phyloP scores from a whole-genome alignment of 2,113 vertebrate genomes.

The Chlamydotis undulata region DNA sequence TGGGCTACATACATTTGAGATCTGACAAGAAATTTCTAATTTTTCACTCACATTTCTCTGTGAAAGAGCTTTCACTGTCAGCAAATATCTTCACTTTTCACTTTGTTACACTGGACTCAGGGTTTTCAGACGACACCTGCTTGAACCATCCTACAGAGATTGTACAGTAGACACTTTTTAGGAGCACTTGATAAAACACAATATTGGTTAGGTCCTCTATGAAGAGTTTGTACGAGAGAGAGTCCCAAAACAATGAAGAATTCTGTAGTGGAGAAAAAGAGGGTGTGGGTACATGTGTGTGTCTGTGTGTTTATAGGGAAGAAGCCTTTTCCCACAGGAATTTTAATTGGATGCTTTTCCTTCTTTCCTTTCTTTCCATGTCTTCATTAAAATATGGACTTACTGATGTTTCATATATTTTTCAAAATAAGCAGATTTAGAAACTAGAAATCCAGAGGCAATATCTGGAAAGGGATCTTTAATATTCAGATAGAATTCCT shows the following conservation, averaged over 20 bases:
- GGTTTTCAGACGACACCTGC: background rate
- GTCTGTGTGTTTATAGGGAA: background rate
- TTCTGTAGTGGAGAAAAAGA: background rate
- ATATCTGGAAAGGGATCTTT: background rate
- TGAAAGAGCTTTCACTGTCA: background rate
- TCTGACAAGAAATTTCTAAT: background rate
- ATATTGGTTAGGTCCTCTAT: background rate
- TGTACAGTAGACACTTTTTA: background rate
- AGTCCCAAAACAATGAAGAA: background rate
- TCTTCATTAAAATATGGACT: background rate
- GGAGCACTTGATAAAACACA: background rate
- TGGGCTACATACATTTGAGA: background rate
- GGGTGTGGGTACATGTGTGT: fast-evolving
- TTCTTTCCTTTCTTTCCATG: background rate
- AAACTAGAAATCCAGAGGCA: background rate
- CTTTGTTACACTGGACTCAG: background rate
- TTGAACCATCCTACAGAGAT: background rate
- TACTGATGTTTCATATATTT: background rate
- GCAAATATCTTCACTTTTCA: background rate
- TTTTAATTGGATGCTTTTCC: slow-evolving; percentile 15
- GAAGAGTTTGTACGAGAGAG: background rate
- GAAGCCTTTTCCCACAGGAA: background rate
- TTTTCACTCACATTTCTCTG: background rate
- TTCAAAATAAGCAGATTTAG: background rate
- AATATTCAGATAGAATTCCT: background rate